Evolutionary conservation across 2,113 vertebrate genomes (phyloP).

Genomic region (Sitta europaea): DNA sequence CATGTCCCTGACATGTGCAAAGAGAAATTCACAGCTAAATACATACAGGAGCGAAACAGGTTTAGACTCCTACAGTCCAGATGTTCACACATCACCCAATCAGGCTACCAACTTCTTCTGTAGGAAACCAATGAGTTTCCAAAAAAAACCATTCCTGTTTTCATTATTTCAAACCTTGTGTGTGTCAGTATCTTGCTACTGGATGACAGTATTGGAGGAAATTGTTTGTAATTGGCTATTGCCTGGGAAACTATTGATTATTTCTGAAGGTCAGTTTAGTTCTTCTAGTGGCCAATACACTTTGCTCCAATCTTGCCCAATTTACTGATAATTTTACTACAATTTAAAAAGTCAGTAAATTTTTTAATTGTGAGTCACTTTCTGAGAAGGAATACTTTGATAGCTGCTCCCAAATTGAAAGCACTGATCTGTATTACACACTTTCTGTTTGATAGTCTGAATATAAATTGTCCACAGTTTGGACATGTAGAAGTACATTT

Average conservation of each 20-base stretch:
- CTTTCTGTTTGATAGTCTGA: neutral
- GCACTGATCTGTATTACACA: neutral
- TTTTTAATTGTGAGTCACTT: neutral
- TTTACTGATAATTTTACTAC: neutral
- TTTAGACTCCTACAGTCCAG: neutral
- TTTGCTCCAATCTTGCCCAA: neutral
- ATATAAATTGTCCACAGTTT: neutral
- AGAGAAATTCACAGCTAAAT: neutral
- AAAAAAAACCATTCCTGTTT: neutral
- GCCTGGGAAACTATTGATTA: neutral
- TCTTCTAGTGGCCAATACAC: neutral
- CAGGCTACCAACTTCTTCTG: neutral
- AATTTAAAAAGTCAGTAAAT: neutral
- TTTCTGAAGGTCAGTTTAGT: neutral
- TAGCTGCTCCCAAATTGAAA: neutral
- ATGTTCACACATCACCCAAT: neutral
- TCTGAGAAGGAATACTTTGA: neutral
- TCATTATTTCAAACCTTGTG: neutral
- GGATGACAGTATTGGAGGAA: neutral
- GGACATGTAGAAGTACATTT: neutral
- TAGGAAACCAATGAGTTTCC: neutral
- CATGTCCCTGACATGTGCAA: neutral
- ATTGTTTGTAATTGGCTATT: fast-evolving
- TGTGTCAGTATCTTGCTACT: neutral
- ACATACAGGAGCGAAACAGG: neutral